Base-by-base conservation (phyloP, 2,888 invertebrate species). In the Steinernema scapterisci region DNA sequence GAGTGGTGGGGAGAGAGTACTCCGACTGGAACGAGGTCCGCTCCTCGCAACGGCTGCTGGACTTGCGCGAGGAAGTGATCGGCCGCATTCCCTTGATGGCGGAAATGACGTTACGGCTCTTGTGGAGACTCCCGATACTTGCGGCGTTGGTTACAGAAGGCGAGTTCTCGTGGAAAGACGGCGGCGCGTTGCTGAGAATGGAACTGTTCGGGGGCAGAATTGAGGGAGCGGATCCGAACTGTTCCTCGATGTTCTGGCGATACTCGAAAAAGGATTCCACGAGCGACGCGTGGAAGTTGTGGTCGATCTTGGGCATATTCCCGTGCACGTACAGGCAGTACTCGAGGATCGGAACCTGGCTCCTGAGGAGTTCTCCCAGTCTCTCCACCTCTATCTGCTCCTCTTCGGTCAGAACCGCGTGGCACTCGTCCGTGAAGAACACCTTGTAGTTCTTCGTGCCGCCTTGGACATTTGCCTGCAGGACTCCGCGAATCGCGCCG, bases 331-430 rank as follows among this genome's bases (percentile, higher is more conserved):
- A 84, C 56, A 85, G 77, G 63, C 84, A 81, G 76, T 81, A 83
- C 75, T 85, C 85, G 9, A 85, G 76, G 27, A 85, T 82, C 23
- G 82, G 79, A 5, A 84, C 79, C 74, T 85, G 84, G 43, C 83
- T 79, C 44, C 81, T 76, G 7, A 85, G 82, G 13, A 83, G 72
- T 0, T 74, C 75, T 13, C 78, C 79, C 48, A 85, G 73, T 23
- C 77, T 75, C 63, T 76, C 77, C 0, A 81, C 75, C 9, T 80
- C 56, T 0, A 74, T 56, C 19, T 75, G 77, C 72, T 85, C 85
- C 21, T 80, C 81, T 25, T 75, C 79, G 44, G 79, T 81, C 31
- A 78, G 81, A 13, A 82, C 63, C 13, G 76, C 71, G n/a, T 78
- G 52, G 51, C 82, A 81, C 9, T 78, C 80, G 31, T 82, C 81